Evolutionary conservation across 2,888 invertebrate genomes (phyloP), one percentile per base, ranked within the genome.

Genomic region (Cheilosia vulpina): DNA sequence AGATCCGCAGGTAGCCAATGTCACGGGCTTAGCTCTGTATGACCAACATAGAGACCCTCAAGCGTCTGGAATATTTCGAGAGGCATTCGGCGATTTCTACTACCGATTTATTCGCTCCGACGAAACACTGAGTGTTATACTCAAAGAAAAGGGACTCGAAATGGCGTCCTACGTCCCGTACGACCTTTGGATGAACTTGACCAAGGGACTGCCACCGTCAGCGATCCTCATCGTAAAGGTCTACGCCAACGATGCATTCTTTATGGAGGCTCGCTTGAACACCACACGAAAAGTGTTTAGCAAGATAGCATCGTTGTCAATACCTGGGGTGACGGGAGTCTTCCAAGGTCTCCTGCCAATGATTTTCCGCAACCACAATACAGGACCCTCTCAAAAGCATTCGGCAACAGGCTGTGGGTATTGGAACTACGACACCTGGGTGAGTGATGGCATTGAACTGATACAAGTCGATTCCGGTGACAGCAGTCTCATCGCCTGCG

Each of bases 381-480:
- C 4, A 19, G 65, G 47, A 9, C 34, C 60, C 7, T 9, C 34
- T 17, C 21, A 13, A 1, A 60, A 52, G 3, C 69, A 79, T 60
- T 34, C 66, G 11, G 90, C 90, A 21, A 90, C 88, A 5, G 89
- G 90, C 31, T 95, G 95, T 88, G 94, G 93, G 9, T 95, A 93
- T 88, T 95, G 95, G 95, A 94, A 94, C 89, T 94, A 94, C 90
- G 68, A 93, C 93, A 76, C 91, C 43, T 95, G 95, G 95, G 93
- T 93, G 1, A 93, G 91, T 2, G 90, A 92, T 68, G 95, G 95
- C 0, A 94, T 94, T 53, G 92, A 90, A 52, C 90, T 91, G 89
- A 73, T 87, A 1, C 68, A 69, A 3, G 68, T 62, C 2, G 76
- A 83, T 2, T 87, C 87, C 2, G 27, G 17, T 6, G 1, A 78